Evolutionary conservation across 2,797 vertebrate species (phyloP), one percentile per base, ranked within the genome.

Genomic region (Epinephelus awoara): DNA sequence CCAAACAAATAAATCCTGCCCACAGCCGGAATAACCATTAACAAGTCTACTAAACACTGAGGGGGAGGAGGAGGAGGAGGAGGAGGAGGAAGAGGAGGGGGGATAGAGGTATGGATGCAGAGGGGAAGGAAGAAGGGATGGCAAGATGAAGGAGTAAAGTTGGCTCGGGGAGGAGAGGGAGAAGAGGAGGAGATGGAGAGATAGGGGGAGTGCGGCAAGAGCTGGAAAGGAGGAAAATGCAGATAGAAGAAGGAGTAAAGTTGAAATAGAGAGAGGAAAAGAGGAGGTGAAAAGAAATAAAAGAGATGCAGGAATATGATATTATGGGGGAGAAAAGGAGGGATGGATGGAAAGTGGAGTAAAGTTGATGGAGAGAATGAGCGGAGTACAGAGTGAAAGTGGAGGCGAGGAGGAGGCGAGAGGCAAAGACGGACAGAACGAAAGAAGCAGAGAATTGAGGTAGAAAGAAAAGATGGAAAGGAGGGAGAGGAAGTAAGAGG

Each of bases 1-100:
- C 87, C 90, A 90, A 92, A 92, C 90, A 91, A 94, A 94, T 93
- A 94, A 92, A 93, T 91, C 86, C 77, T 65, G 47, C 73, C 46
- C 7, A 67, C 89, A 86, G 90, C 89, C 88, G 72, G 89, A 93
- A 91, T 89, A 92, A 91, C 90, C 85, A 91, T 93, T 91, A 91
- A 89, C 86, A 90, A 87, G 77, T 80, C 87, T 86, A 84, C 90
- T 92, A 90, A 91, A 89, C 70, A 79, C 50, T 10, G 64, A 57
- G 55, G 13, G 29, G 13, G 62, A 17, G 42, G 51, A 49, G 42
- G 59, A 27, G 57, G 21, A 64, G 46, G 40, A 4, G 77, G 29
- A 19, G 50, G 68, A 46, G 72, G 82, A 47, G 67, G 70, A 47
- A 77, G 44, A 65, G 14, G 27, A 74, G 80, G 49, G 23, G 56